Percentiles rank a stretch among this genome's conserved stretches.
Conservation (phyloP, 2,888 invertebrate genomes). For the Noctua pronuba region DNA sequence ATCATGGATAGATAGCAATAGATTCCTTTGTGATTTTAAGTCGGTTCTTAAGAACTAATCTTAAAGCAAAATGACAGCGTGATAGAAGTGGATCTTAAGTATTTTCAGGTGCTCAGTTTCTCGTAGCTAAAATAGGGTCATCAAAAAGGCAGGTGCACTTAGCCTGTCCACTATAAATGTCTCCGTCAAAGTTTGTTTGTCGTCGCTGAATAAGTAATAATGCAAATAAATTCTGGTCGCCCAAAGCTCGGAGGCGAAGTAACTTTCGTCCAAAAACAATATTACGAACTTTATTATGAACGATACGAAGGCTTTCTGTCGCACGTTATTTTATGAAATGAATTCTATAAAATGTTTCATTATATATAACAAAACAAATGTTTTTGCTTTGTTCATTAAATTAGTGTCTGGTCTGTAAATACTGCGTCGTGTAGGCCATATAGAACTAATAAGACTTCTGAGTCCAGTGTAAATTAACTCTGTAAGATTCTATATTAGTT, state of each 20-base stretch:
- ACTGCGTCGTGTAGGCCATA: constrained; percentile 9
- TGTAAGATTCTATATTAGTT: constrained; percentile 31
- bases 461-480: constrained; percentile 40
- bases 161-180: constrained; percentile 23
- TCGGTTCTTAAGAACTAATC: neutral
- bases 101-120: constrained; percentile 32
- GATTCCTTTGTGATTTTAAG: neutral
- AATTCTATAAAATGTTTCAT: constrained; percentile 1
- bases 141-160: constrained; percentile 35
- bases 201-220: constrained; percentile 13
- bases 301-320: neutral
- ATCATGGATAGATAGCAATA: neutral
- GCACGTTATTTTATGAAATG: constrained; percentile 15
- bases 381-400: constrained; percentile 13
- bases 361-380: neutral
- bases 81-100: neutral
- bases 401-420: constrained; percentile 15
- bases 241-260: constrained; percentile 1
- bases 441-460: constrained; percentile 20
- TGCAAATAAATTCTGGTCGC: constrained; percentile 12
- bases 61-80: neutral
- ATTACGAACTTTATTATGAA: constrained; percentile 1
- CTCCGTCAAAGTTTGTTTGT: constrained; percentile 28
- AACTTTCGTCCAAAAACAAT: constrained; percentile 12
- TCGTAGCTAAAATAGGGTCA: constrained; percentile 11